phyloP scores from a whole-genome alignment of 2,113 vertebrate species.

The Hemicordylus capensis region DNA sequence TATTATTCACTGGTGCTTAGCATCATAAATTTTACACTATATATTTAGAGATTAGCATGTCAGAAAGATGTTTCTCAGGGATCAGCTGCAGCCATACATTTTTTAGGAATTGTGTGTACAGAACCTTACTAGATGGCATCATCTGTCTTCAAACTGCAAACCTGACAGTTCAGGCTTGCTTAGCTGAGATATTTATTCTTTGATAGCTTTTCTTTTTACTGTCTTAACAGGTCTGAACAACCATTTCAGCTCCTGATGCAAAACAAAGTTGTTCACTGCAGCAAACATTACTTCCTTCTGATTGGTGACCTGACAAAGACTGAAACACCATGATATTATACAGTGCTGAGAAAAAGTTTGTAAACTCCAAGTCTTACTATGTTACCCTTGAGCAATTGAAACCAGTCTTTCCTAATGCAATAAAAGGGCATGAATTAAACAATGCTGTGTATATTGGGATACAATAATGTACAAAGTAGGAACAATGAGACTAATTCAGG shows the following conservation, averaged over 20 bases:
- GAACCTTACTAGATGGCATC: neutral
- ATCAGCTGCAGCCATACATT: neutral
- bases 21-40: constrained; percentile 4
- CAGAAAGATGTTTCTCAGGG: neutral
- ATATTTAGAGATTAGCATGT: constrained; percentile 23
- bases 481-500: no score
- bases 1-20: neutral
- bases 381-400: no score
- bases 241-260: constrained; percentile 12
- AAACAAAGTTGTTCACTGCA: neutral
- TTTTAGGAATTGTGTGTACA: constrained; percentile 17
- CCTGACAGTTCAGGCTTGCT: neutral
- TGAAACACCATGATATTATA: neutral
- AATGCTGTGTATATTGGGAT: no score
- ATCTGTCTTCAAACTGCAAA: neutral
- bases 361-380: no score
- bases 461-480: no score
- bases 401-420: no score
- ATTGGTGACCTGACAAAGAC: neutral
- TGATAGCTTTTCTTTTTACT: constrained; percentile 5
- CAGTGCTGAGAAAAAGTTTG: no score
- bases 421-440: no score
- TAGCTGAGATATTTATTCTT: constrained; percentile 7
- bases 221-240: neutral
- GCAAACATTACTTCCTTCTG: constrained; percentile 28